These are phyloP conservation scores for Phanerotoma sp. DNA, from an alignment of 2,888 invertebrate genomes.

Conservation along the genomic window DNA sequence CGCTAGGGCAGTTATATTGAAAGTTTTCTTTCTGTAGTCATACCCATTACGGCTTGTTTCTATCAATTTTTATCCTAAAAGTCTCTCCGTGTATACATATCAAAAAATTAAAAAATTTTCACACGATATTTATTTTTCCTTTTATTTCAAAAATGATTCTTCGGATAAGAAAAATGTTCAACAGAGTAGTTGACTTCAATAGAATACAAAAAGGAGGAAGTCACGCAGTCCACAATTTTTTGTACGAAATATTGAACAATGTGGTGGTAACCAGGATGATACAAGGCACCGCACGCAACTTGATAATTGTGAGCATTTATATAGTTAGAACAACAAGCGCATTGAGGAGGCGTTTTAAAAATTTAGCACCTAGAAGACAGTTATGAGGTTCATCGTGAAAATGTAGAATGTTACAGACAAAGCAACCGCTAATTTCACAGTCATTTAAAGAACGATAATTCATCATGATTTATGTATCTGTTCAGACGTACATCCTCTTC, in stretches of 20 bases:
- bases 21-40: too few relatives aligned
- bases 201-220: background rate
- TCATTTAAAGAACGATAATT: constrained; percentile 56
- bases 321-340: constrained; percentile 4
- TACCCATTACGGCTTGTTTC: too few relatives aligned
- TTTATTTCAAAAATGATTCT: too few relatives aligned
- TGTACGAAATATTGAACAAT: background rate
- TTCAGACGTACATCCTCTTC: constrained; percentile 24
- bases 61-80: too few relatives aligned
- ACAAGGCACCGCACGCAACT: background rate
- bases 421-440: constrained; percentile 58
- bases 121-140: too few relatives aligned
- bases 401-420: constrained; percentile 29
- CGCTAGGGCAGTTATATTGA: too few relatives aligned
- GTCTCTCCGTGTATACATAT: too few relatives aligned
- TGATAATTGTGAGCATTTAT: constrained; percentile 7
- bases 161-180: too few relatives aligned
- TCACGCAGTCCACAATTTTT: background rate
- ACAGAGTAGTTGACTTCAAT: too few relatives aligned
- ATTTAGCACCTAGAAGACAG: constrained; percentile 57
- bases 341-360: constrained; percentile 25
- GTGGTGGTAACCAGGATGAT: background rate
- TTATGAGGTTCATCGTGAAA: constrained; percentile 49
- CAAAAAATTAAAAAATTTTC: too few relatives aligned
- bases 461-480: constrained; percentile 51